Evolutionary conservation across 2,113 vertebrate species (phyloP).

Genomic region (Verasper variegatus): DNA sequence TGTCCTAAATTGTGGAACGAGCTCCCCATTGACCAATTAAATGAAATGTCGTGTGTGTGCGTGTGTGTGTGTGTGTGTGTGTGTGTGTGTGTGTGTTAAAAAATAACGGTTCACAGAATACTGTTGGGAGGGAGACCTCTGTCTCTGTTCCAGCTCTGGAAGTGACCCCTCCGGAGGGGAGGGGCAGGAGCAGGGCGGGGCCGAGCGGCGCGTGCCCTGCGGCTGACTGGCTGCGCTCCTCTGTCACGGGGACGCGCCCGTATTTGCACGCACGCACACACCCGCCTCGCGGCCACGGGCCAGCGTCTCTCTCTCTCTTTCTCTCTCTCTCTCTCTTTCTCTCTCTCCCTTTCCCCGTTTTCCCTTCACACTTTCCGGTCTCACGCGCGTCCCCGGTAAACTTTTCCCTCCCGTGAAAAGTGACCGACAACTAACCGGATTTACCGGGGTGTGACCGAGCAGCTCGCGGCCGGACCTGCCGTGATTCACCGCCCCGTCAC

Average conservation of each 20-base stretch:
- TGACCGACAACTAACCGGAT: background rate
- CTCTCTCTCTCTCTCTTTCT: background rate
- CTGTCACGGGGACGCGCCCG: conserved; percentile 61
- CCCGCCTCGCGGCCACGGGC: conserved; percentile 72
- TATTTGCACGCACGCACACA: conserved; percentile 40
- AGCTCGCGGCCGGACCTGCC: conserved; percentile 30
- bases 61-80: too few species aligned
- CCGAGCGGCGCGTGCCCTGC: background rate
- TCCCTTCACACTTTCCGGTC: conserved; percentile 16
- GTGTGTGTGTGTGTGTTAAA: background rate
- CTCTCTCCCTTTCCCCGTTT: conserved; percentile 6
- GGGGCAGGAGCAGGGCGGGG: background rate
- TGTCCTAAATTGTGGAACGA: too few species aligned
- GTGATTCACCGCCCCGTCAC: conserved; percentile 45
- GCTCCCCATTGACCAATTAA: too few species aligned
- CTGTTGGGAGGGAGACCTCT: conserved; percentile 23
- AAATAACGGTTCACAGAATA: background rate
- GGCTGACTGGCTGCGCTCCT: background rate
- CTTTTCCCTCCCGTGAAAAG: background rate
- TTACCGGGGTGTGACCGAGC: conserved; percentile 13
- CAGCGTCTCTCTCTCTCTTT: conserved; percentile 44
- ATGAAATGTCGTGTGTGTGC: too few species aligned
- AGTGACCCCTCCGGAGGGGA: background rate
- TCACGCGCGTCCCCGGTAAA: background rate
- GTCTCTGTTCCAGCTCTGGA: background rate